Conservation (phyloP, 2,113 vertebrate genomes). For the Toxotes jaculatrix region DNA sequence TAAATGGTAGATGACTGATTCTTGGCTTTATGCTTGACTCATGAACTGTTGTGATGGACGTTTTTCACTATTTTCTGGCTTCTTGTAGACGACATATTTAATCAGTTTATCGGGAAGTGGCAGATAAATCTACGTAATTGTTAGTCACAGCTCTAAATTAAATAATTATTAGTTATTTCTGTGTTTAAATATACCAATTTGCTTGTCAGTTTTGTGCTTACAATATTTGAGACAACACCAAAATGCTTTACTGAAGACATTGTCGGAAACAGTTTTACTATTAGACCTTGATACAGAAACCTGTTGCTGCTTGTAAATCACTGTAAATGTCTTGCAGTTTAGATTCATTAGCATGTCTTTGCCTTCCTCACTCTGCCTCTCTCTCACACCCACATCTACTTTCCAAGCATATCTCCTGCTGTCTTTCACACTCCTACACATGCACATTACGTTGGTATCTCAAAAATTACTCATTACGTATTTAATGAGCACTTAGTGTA, state of each 20-base stretch:
- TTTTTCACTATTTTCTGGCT: not conserved
- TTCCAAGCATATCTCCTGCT: slow-evolving; percentile 47
- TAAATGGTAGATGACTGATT: too few relatives aligned
- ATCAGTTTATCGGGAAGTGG: not conserved
- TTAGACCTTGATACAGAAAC: not conserved
- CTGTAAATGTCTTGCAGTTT: not conserved
- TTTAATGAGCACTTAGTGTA: slow-evolving; percentile 37
- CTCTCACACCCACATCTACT: slow-evolving; percentile 45
- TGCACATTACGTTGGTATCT: slow-evolving; percentile 32
- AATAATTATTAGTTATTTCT: not conserved
- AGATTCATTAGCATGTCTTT: slow-evolving; percentile 20
- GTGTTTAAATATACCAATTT: not conserved
- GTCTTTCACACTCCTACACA: slow-evolving; percentile 61
- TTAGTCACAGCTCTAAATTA: not conserved
- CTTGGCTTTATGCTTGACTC: not conserved
- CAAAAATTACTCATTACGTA: slow-evolving; percentile 63
- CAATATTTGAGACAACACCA: not conserved
- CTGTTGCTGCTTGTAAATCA: slow-evolving; percentile 12
- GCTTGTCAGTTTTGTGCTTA: not conserved
- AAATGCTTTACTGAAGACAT: not conserved
- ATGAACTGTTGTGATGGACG: not conserved
- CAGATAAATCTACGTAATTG: not conserved
- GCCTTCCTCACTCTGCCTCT: not conserved
- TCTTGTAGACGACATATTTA: not conserved
- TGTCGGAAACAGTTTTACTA: slow-evolving; percentile 1